phyloP scores from a whole-genome alignment of 2,113 vertebrate species.

The Nestor notabilis region DNA sequence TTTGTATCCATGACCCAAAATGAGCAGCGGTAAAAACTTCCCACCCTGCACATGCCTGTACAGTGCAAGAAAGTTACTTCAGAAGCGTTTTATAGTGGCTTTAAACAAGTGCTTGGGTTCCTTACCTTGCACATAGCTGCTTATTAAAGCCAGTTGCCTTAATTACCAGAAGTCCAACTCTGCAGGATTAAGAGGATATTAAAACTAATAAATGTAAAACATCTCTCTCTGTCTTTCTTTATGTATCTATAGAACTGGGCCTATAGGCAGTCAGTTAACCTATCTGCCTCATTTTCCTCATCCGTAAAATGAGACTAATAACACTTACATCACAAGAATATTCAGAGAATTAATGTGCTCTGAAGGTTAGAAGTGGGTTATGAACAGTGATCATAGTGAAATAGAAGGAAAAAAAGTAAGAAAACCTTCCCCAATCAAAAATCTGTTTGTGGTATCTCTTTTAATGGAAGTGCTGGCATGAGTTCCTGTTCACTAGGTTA shows the following conservation, averaged over 20 bases:
- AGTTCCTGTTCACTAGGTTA: neutral
- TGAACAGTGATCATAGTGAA: neutral
- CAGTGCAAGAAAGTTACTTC: neutral
- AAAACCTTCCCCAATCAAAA: neutral
- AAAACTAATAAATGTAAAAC: constrained; percentile 12
- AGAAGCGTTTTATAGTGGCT: neutral
- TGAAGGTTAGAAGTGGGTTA: constrained; percentile 2
- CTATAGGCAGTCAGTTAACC: constrained; percentile 6
- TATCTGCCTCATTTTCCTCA: neutral
- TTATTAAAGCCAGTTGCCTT: neutral
- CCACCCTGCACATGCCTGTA: rapidly evolving
- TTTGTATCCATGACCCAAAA: rapidly evolving
- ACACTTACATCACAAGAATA: neutral
- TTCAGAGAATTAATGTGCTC: constrained; percentile 4
- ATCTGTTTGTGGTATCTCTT: neutral
- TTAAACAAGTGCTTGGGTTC: neutral
- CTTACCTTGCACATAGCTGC: neutral
- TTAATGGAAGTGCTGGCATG: neutral
- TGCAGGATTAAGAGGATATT: neutral
- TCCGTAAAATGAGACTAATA: constrained; percentile 4
- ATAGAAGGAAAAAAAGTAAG: rapidly evolving
- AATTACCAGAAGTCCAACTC: neutral
- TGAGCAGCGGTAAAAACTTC: rapidly evolving
- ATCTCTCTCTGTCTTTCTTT: neutral
- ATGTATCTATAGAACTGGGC: neutral